Conservation (phyloP, 2,888 invertebrate genomes). For the Ferrisia virgata region DNA sequence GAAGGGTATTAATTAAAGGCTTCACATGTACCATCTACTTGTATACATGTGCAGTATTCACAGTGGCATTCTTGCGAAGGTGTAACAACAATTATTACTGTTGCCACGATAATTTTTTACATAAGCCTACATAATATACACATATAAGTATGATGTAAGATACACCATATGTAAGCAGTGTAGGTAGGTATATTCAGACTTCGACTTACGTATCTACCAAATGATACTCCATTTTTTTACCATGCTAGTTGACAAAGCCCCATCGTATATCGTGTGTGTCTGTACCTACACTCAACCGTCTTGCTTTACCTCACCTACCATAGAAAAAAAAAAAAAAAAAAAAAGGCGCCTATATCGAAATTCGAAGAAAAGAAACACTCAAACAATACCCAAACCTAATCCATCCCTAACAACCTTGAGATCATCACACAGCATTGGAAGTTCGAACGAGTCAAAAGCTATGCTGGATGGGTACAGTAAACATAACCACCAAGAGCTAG, state of each 20-base stretch:
- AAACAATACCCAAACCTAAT: neutral
- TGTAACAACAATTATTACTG: neutral
- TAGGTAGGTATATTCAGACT: neutral
- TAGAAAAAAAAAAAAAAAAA: too few species aligned
- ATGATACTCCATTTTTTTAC: neutral
- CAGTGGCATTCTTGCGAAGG: neutral
- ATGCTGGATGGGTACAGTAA: neutral
- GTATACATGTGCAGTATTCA: neutral
- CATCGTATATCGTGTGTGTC: too few species aligned
- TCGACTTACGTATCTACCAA: neutral
- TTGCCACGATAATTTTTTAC: neutral
- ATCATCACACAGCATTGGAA: neutral
- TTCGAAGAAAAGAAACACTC: too few species aligned
- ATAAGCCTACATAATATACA: neutral
- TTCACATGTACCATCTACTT: neutral
- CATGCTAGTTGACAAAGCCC: neutral
- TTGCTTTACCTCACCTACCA: too few species aligned
- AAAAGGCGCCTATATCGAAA: too few species aligned
- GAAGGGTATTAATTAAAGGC: conserved; percentile 16
- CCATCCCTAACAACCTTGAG: neutral
- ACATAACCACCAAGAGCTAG: neutral
- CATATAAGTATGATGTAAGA: neutral
- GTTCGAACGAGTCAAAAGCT: too few species aligned
- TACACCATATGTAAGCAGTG: neutral
- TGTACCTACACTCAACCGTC: too few species aligned